A percentile compares a stretch with the other conserved stretches of the same genome.
phyloP scores from a whole-genome alignment of 2,113 vertebrate genomes.

The Pimephales promelas region DNA sequence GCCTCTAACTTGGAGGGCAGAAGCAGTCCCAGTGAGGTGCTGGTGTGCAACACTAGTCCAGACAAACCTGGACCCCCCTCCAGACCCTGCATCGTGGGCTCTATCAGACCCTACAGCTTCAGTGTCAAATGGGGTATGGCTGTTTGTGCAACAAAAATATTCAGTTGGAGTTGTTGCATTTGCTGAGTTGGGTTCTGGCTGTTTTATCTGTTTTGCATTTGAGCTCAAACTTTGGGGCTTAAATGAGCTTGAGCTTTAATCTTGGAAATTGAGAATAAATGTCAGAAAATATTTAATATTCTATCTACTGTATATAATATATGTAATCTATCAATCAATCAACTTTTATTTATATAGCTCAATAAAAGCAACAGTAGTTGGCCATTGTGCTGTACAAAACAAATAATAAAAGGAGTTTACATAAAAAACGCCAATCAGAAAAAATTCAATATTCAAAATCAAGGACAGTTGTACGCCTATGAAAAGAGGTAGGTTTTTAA shows the following conservation, averaged over 20 bases:
- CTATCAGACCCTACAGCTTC: conserved; percentile 85
- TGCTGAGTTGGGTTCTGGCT: conserved; percentile 17
- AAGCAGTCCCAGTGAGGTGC: conserved; percentile 92
- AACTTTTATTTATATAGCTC: too few species aligned
- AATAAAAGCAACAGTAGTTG: too few species aligned
- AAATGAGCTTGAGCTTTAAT: neutral
- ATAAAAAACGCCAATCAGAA: too few species aligned
- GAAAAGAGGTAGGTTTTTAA: too few species aligned
- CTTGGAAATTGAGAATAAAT: neutral
- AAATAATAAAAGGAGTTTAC: too few species aligned
- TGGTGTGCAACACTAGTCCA: conserved; percentile 95
- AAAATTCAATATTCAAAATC: too few species aligned
- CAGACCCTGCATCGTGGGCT: conserved; percentile 80
- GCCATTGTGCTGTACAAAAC: too few species aligned
- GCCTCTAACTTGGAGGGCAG: conserved; percentile 92
- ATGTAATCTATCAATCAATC: neutral
- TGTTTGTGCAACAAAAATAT: neutral
- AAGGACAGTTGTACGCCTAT: too few species aligned
- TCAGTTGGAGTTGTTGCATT: neutral
- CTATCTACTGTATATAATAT: neutral
- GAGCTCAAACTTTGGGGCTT: neutral
- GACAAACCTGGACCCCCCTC: conserved; percentile 94
- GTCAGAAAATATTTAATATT: neutral
- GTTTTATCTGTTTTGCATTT: neutral
- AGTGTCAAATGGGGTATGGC: conserved; percentile 91